phyloP scores from a whole-genome alignment of 53 echinoderm and acorn worm genomes.

The Stichopus horrens region DNA sequence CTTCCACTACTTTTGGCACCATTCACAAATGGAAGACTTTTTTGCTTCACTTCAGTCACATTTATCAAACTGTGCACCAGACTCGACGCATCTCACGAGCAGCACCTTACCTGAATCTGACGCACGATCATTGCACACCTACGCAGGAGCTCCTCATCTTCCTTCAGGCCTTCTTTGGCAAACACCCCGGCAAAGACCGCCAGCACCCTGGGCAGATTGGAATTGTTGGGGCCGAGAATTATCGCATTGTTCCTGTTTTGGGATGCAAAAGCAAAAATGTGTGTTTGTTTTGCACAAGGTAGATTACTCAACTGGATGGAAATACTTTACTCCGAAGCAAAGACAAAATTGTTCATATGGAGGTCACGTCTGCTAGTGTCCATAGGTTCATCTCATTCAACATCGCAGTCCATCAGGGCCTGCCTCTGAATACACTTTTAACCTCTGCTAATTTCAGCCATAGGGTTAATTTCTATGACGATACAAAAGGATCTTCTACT shows the following conservation, averaged over 20 bases:
- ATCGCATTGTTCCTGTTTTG: constrained; percentile 64
- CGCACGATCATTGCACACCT: constrained; percentile 74
- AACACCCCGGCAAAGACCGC: constrained; percentile 81
- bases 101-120: constrained; percentile 76
- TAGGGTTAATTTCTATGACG: too few species aligned
- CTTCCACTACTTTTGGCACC: neutral
- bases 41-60: neutral
- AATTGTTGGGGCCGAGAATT: constrained; percentile 77
- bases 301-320: too few species aligned
- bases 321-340: too few species aligned
- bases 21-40: neutral
- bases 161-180: constrained; percentile 68
- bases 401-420: too few species aligned
- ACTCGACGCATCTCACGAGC: neutral
- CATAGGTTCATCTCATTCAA: too few species aligned
- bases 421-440: too few species aligned
- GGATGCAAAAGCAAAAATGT: neutral
- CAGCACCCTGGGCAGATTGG: constrained; percentile 79
- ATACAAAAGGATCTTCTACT: too few species aligned
- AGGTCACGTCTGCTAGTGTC: too few species aligned
- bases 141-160: constrained; percentile 70
- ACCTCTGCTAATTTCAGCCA: too few species aligned
- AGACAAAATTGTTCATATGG: too few species aligned
- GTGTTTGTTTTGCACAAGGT: too few species aligned
- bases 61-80: neutral